Conservation (phyloP, 2,113 vertebrate species). For the Scatophagus argus region DNA sequence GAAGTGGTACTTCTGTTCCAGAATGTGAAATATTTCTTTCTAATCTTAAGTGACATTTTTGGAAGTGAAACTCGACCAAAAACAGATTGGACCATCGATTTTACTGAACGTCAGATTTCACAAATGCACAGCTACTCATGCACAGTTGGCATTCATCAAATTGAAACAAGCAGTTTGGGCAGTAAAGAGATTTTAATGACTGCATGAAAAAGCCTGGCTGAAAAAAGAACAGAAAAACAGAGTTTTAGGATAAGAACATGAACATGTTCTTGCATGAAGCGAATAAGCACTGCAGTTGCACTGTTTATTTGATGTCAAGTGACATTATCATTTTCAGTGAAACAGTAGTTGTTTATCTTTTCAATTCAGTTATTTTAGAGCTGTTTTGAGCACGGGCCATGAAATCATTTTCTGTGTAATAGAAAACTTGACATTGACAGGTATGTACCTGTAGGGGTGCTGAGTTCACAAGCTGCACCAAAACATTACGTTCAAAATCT, state of each 20-base stretch:
- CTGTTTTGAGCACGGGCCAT: constrained; percentile 6
- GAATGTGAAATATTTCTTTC: constrained; percentile 4
- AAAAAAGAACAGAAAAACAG: not conserved
- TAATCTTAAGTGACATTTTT: not conserved
- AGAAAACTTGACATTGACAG: constrained; percentile 50
- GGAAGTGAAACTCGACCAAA: not conserved
- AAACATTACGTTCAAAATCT: constrained; percentile 55
- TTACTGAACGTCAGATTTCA: not conserved
- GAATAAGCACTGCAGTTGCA: not conserved
- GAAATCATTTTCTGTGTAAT: constrained; percentile 20
- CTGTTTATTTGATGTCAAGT: constrained; percentile 32
- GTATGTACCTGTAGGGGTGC: constrained; percentile 48
- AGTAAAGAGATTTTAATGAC: not conserved
- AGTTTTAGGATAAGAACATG: not conserved
- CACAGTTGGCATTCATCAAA: not conserved
- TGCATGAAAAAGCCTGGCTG: not conserved
- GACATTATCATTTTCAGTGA: constrained; percentile 36
- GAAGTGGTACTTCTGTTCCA: not conserved
- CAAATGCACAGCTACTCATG: not conserved
- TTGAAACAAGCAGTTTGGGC: not conserved
- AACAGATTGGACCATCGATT: not conserved
- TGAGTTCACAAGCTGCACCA: constrained; percentile 49
- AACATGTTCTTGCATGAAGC: not conserved
- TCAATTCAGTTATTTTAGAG: constrained; percentile 29
- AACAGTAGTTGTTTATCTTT: constrained; percentile 48